Conservation (phyloP, 1,140 invertebrate species). For the Meloidogyne hapla region DNA sequence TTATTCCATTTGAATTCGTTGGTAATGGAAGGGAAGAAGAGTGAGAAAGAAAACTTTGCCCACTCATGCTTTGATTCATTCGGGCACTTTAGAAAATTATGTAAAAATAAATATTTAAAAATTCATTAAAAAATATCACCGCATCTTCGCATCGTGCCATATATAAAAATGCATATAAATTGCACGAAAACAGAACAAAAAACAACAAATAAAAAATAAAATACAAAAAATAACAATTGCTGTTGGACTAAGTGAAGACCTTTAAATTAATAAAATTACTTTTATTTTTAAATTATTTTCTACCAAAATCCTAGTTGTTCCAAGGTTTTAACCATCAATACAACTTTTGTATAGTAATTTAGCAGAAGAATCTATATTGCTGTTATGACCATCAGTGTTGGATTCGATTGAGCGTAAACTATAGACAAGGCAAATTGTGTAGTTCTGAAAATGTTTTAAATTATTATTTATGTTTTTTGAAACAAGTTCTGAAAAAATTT, state of each 20-base stretch:
- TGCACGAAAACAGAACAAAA: constrained; percentile 44
- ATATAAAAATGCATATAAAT: constrained; percentile 56
- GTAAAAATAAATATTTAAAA: neutral
- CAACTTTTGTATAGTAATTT: constrained; percentile 45
- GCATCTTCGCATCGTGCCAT: constrained; percentile 53
- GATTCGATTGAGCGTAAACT: constrained; percentile 19
- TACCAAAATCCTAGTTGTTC: constrained; percentile 48
- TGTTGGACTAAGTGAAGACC: neutral
- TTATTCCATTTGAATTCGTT: neutral
- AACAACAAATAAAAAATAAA: constrained; percentile 28
- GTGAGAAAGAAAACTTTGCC: constrained; percentile 54
- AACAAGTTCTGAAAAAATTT: too few species aligned
- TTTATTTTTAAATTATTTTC: neutral
- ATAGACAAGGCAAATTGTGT: constrained; percentile 57
- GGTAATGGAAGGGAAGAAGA: constrained; percentile 32
- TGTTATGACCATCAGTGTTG: neutral
- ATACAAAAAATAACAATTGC: constrained; percentile 15
- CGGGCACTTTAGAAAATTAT: constrained; percentile 38
- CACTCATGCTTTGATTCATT: constrained; percentile 61
- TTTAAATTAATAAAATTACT: neutral
- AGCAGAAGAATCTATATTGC: neutral
- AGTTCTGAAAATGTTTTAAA: constrained; percentile 48
- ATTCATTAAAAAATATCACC: too few species aligned
- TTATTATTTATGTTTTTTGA: neutral
- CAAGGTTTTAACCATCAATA: constrained; percentile 38